A percentile compares a stretch with the other conserved stretches of the same genome.
Evolutionary conservation across 2,797 vertebrate genomes (phyloP).

Genomic region (Sparidentex hasta): DNA sequence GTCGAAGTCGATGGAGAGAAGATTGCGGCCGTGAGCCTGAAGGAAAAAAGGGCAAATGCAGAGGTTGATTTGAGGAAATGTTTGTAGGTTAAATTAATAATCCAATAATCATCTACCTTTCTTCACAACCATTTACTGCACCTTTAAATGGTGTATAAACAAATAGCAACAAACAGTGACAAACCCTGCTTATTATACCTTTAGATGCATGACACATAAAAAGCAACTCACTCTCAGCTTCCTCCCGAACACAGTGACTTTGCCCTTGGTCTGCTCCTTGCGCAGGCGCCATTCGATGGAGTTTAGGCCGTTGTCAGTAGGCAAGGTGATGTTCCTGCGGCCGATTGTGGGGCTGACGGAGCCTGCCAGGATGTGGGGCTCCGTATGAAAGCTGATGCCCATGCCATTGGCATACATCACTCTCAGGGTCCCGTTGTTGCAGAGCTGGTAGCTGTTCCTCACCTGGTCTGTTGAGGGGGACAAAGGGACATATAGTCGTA

Average conservation of each 20-base stretch:
- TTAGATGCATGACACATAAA: not conserved
- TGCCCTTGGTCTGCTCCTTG: slow-evolving; percentile 98
- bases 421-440: slow-evolving; percentile 96
- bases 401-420: slow-evolving; percentile 99
- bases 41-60: slow-evolving; percentile 11
- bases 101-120: too few species aligned
- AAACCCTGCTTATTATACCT: too few species aligned
- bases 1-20: slow-evolving; percentile 98
- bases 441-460: slow-evolving; percentile 99
- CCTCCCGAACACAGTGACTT: slow-evolving; percentile 97
- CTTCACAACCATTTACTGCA: too few species aligned
- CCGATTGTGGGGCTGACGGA: slow-evolving; percentile 98
- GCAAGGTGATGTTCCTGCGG: slow-evolving; percentile 98
- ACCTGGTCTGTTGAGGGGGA: slow-evolving; percentile 93
- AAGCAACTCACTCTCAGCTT: slow-evolving; percentile 93
- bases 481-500: not conserved
- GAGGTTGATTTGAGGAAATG: not conserved
- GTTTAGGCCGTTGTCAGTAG: slow-evolving; percentile 98
- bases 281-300: slow-evolving; percentile 99
- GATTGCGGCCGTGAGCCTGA: slow-evolving; percentile 96
- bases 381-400: slow-evolving; percentile 99
- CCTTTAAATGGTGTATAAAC: too few species aligned
- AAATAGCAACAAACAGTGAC: too few species aligned
- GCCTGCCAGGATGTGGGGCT: slow-evolving; percentile 97
- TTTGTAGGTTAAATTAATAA: not conserved